Base-by-base conservation (phyloP, 1,140 invertebrate genomes). In the Pogonomyrmex californicus region DNA sequence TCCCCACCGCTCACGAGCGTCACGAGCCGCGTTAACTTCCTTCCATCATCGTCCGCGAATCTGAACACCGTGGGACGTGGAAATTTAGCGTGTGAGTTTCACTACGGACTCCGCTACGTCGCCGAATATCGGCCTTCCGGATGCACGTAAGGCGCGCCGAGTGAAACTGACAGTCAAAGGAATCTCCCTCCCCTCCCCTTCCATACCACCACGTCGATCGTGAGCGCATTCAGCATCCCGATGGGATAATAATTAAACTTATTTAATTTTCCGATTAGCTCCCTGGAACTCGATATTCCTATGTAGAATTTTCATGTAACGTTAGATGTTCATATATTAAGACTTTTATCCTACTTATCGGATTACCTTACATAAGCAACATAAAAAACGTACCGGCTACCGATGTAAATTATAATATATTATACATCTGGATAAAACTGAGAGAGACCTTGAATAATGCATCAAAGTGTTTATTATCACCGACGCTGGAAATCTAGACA, bases 371-470 rank as follows among this genome's bases (percentile, higher is more conserved):
- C 54, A n/a, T 47, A 73, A 82, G 68, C 36, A 75, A 62, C 33
- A 44, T 83, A 75, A 62, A 44, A 83, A 83, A 83, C 33, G 10
- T 73, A 58, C 23, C 23, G 23, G 30, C 56, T 82, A 30, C 9
- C 41, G 12, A 82, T 82, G 54, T 83, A 73, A 81, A 81, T 58
- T 60, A 38, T 49, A 83, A 60, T 38, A 73, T 81, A 81, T 44
- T 68, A 41, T 23, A 79, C 12, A 41, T 70, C 47, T 56, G 44
- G 10, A 70, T 81, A 44, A 60, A 6, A 66, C 14, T 4, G 23
- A 0, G 23, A 23, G 23, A 60, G 47, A 71, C 33, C 23, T 36
- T 82, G 66, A 73, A 73, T 82, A 82, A 82, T 60, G 23, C 30
- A 60, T 75, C 30, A 7, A 33, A 75, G 2, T 60, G 17, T 62